A percentile compares a stretch with the other conserved stretches of the same genome.
Evolutionary conservation across 92 coral and sea anemone species (phyloP).

Genomic region (Umimayanthus chanpuru): DNA sequence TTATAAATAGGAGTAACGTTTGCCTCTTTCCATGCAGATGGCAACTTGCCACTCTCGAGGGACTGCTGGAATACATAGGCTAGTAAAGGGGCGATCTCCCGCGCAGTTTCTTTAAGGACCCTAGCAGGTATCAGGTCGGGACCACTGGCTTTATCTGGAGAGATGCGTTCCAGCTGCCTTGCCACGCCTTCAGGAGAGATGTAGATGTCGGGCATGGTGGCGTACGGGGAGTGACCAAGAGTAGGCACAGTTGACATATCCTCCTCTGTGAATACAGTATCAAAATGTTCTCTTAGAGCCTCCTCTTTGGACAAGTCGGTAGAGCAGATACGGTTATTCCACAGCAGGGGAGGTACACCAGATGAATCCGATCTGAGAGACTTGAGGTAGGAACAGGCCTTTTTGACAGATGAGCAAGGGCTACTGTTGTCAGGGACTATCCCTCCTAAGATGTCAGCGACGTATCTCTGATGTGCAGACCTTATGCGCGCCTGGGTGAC

Average conservation of each 20-base stretch:
- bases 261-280: slow-evolving; percentile 39
- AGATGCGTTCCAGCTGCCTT: slow-evolving; percentile 26
- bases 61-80: slow-evolving; percentile 44
- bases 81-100: slow-evolving; percentile 33
- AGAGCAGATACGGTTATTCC: not conserved
- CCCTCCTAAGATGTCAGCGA: not conserved
- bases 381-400: slow-evolving; percentile 22
- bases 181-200: slow-evolving; percentile 17
- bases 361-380: not conserved
- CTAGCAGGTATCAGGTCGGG: slow-evolving; percentile 39
- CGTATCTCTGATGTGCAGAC: not conserved
- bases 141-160: slow-evolving; percentile 31
- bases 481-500: not conserved
- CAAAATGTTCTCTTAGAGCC: slow-evolving; percentile 27
- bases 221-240: slow-evolving; percentile 18
- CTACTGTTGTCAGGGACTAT: not conserved
- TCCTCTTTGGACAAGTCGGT: not conserved
- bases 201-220: slow-evolving; percentile 9
- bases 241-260: slow-evolving; percentile 26
- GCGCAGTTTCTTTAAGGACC: slow-evolving; percentile 21
- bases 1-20: slow-evolving; percentile 9
- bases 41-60: slow-evolving; percentile 36
- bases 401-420: not conserved
- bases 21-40: slow-evolving; percentile 45
- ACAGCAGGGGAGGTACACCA: not conserved